phyloP scores from a whole-genome alignment of 2,113 vertebrate genomes.

The Campylomormyrus numenius region DNA sequence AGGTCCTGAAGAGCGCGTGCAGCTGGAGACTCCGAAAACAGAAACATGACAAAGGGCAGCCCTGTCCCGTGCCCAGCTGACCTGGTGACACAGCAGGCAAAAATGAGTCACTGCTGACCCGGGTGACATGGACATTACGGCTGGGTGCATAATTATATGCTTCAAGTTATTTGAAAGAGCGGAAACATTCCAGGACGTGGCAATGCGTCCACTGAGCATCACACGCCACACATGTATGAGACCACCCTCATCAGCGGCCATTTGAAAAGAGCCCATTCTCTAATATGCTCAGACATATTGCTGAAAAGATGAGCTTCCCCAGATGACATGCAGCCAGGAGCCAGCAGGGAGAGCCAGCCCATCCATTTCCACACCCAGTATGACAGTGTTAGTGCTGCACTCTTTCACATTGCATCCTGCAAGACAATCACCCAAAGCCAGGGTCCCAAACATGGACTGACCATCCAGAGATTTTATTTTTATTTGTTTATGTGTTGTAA shows the following conservation, averaged over 20 bases:
- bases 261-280: slow-evolving; percentile 2
- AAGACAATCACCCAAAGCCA: neutral
- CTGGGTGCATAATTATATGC: slow-evolving; percentile 20
- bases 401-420: neutral
- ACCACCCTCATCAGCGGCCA: slow-evolving; percentile 2
- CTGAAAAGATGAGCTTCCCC: neutral
- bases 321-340: neutral
- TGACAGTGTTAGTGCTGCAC: neutral
- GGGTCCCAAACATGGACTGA: neutral
- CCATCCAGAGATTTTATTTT: neutral
- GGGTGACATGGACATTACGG: slow-evolving; percentile 19
- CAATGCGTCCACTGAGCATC: neutral
- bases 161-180: neutral
- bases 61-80: neutral
- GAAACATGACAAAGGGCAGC: neutral
- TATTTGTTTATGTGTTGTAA: neutral
- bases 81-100: neutral
- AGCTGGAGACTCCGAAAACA: neutral
- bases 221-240: slow-evolving; percentile 12
- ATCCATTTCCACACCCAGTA: neutral
- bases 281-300: slow-evolving; percentile 10
- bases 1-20: neutral
- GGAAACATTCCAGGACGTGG: neutral
- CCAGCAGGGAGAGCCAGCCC: neutral
- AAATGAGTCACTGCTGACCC: slow-evolving; percentile 18